Base-by-base conservation (phyloP, 2,113 vertebrate species). In the Neotoma lepida region DNA sequence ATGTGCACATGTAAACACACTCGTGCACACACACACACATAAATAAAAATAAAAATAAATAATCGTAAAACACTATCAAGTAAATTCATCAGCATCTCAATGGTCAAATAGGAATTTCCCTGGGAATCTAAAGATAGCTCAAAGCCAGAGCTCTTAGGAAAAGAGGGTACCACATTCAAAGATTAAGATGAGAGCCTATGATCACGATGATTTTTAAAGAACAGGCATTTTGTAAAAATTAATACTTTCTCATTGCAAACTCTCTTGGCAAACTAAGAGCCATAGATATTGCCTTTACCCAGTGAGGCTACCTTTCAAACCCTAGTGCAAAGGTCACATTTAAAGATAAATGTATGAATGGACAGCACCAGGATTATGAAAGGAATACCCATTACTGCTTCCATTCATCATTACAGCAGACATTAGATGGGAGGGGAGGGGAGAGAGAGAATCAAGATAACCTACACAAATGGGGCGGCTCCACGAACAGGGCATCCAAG, bases 71-170 rank as follows among this genome's bases (percentile, higher is more conserved):
- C 26, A 88, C 49, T 51, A 49, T 81, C 73, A 70, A 90, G 66
- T 9, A 26, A 41, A 94, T 44, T 86, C 46, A 82, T 94, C 56
- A 35, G 70, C 51, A 28, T 80, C 84, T 93, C 86, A 96, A 95
- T 64, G 87, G 89, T 78, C 91, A 92, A 91, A 77, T n/a, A 78
- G 33, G 28, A 6, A 54, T 89, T 86, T 64, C 73, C 70, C 41
- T n/a, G 56, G 91, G 68, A 91, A 86, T 84, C 41, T 77, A 91
- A 70, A 63, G 61, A 97, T 28, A n/a, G 33, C 66, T 97, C 51
- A 66, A 76, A 92, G 89, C 66, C 66, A 89, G 82, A 95, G 71
- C 39, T 77, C 78, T 61, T 61, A 61, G 64, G 80, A 89, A 91
- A 58, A 51, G 13, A 90, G 84, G 66, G 66, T 2, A 20, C 64